These are phyloP conservation scores for Ophioderma brevispina DNA, from an alignment of 35 echinoderm and acorn worm genomes.

Conservation along the genomic window DNA sequence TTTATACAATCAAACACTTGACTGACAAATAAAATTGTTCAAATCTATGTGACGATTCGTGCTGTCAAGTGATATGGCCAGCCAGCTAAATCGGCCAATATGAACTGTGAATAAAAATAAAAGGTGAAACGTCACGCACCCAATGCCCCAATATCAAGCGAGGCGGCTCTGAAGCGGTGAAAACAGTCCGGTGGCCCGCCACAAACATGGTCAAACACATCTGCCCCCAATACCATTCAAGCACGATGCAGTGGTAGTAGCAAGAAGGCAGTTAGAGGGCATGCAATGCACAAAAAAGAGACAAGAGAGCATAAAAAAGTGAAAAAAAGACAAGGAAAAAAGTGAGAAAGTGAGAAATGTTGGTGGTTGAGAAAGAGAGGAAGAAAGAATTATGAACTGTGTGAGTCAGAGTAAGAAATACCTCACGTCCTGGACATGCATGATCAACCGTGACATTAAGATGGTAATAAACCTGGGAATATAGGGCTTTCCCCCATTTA, in stretches of 20 bases:
- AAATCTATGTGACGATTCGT: too few relatives aligned
- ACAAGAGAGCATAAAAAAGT: too few relatives aligned
- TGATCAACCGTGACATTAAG: background rate
- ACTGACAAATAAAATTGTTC: too few relatives aligned
- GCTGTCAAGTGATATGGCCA: too few relatives aligned
- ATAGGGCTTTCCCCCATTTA: too few relatives aligned
- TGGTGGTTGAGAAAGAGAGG: background rate
- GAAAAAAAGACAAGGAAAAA: too few relatives aligned
- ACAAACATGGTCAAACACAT: background rate
- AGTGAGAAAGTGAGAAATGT: too few relatives aligned
- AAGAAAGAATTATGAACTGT: background rate
- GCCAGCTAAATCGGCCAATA: too few relatives aligned
- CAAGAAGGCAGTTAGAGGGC: background rate
- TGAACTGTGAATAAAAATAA: too few relatives aligned
- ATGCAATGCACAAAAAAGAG: too few relatives aligned
- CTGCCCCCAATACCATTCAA: background rate
- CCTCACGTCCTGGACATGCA: background rate
- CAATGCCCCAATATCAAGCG: background rate
- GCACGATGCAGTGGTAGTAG: background rate
- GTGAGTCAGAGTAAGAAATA: background rate
- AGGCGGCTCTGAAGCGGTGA: background rate
- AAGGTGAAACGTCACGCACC: background rate
- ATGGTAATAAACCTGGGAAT: too few relatives aligned
- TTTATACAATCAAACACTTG: too few relatives aligned
- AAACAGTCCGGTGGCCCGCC: background rate